Base-by-base conservation (phyloP, 2,113 vertebrate species). In the Delphinus delphis region DNA sequence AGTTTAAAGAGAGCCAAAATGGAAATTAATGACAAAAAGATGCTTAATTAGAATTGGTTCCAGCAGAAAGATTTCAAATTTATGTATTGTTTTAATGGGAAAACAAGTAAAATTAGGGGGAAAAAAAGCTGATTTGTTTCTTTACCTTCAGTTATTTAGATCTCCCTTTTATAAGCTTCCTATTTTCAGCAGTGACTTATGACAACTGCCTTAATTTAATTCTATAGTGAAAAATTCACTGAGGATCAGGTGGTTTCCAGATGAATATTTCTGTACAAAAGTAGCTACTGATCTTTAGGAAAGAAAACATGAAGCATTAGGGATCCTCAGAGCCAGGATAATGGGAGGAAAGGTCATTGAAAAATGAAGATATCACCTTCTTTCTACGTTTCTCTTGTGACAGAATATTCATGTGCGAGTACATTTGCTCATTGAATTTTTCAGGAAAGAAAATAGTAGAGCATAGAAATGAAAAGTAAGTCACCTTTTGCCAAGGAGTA, bases 381-480 rank as follows among this genome's bases (percentile, higher is more conserved):
- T 31, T 88, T 60, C 0, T 28, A 74, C 20, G 28, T 94, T 96
- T 81, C 63, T 93, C 20, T 86, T 93, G 21, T 79, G 77, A 83
- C 31, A 93, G 50, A 95, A 97, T 95, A 88, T 93, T 97, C 81
- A 93, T 9, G 23, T 36, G 65, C 80, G 71, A 90, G 17, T 63
- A 85, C 21, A 55, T 50, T 79, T 93, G 36, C 26, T 76, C 77
- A 88, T 3, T 89, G 76, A 91, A 68, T 80, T 87, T 87, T 95
- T 93, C 23, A 88, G 36, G 47, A 88, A 94, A 89, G 62, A 93
- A 91, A 91, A 93, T 62, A 96, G 79, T 73, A 74, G 6, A 68
- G 26, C 21, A 91, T 5, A 87, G 17, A 85, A 86, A 76, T 93
- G 33, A 82, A 90, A 92, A 94, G n/a, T 41, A 93, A 70, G 68